Percentiles rank a stretch among this genome's conserved stretches.
Conservation (phyloP, 2,113 vertebrate genomes). For the Pithys albifrons region DNA sequence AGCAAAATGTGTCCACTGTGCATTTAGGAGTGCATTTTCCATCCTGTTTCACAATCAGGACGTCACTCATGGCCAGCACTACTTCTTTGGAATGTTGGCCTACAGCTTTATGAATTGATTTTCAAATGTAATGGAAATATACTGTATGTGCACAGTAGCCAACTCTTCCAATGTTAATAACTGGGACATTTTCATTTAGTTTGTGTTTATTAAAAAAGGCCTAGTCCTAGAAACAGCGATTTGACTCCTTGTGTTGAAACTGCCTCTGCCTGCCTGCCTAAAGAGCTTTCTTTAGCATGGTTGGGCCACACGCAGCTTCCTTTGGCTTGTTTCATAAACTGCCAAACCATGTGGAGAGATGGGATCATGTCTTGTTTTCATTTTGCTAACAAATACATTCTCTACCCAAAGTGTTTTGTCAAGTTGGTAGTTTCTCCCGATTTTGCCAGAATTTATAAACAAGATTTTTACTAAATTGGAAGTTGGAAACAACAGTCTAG, state of each 20-base stretch:
- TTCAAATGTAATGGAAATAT: slow-evolving; percentile 60
- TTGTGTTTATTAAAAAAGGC: slow-evolving; percentile 58
- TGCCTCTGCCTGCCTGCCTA: neutral
- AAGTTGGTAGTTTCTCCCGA: neutral
- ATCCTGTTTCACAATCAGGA: slow-evolving; percentile 57
- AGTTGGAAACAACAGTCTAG: neutral
- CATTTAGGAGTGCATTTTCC: slow-evolving; percentile 37
- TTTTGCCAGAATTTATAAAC: neutral
- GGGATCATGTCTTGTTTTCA: slow-evolving; percentile 28
- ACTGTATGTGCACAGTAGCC: slow-evolving; percentile 60
- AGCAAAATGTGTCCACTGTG: slow-evolving; percentile 52
- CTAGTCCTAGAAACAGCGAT: slow-evolving; percentile 42
- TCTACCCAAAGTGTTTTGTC: neutral
- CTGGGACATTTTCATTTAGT: slow-evolving; percentile 20
- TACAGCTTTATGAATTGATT: slow-evolving; percentile 62
- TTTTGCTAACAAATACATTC: slow-evolving; percentile 14
- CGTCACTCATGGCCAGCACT: slow-evolving; percentile 50
- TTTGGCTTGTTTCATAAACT: slow-evolving; percentile 33
- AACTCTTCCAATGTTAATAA: slow-evolving; percentile 51
- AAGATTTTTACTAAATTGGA: neutral
- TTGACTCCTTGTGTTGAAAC: slow-evolving; percentile 40
- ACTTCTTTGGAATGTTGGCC: slow-evolving; percentile 52
- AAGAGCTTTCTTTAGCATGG: slow-evolving; percentile 4
- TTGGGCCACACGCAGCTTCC: slow-evolving; percentile 43
- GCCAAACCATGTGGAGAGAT: neutral